A percentile compares a stretch with the other conserved stretches of the same genome.
Evolutionary conservation across 2,797 vertebrate species (phyloP).

Genomic region (Urocyon cinereoargenteus): DNA sequence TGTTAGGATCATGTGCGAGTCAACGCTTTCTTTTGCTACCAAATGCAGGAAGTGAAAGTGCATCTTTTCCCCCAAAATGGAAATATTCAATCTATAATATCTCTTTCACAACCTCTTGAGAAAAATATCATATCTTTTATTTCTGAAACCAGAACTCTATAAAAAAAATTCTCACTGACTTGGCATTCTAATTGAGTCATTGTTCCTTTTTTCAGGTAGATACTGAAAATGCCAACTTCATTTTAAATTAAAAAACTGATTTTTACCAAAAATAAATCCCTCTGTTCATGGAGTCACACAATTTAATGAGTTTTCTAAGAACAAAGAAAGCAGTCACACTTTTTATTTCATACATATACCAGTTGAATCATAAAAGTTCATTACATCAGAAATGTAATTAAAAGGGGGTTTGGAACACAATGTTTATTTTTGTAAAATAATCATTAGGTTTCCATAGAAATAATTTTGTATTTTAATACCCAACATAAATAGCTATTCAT

Average conservation of each 20-base stretch:
- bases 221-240: background rate
- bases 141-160: background rate
- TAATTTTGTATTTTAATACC: slow-evolving; percentile 23
- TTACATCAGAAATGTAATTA: slow-evolving; percentile 21
- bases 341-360: slow-evolving; percentile 46
- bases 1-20: background rate
- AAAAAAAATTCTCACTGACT: background rate
- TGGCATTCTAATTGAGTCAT: slow-evolving; percentile 9
- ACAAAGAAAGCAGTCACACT: background rate
- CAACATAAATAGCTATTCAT: background rate
- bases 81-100: background rate
- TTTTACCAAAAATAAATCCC: background rate
- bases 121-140: slow-evolving; percentile 28
- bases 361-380: slow-evolving; percentile 37
- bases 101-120: background rate
- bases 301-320: slow-evolving; percentile 63
- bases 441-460: slow-evolving; percentile 14
- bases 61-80: background rate
- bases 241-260: slow-evolving; percentile 50
- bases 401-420: background rate
- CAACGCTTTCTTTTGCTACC: background rate
- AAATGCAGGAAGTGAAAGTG: background rate
- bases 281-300: background rate
- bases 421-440: slow-evolving; percentile 50
- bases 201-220: slow-evolving; percentile 8